Evolutionary conservation across 2,113 vertebrate species (phyloP).

Genomic region (Tetrao urogallus): DNA sequence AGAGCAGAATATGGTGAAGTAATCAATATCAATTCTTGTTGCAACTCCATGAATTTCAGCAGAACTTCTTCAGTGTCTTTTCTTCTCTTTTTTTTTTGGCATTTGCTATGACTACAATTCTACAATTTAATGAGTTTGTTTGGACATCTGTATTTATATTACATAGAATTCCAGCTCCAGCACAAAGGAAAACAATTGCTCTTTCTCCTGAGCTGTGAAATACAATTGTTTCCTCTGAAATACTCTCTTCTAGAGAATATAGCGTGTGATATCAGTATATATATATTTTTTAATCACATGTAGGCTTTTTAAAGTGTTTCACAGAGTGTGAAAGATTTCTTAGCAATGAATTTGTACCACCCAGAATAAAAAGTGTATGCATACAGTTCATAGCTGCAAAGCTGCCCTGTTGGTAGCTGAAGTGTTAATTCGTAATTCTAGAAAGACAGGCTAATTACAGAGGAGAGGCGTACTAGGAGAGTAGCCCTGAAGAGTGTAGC

Average conservation of each 20-base stretch:
- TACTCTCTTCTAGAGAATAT: neutral
- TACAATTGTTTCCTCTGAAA: neutral
- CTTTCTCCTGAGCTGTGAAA: neutral
- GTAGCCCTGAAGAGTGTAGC: neutral
- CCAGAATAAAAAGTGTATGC: neutral
- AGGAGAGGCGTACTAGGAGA: neutral
- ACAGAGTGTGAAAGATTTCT: neutral
- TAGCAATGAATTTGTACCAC: neutral
- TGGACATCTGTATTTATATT: neutral
- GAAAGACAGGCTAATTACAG: neutral
- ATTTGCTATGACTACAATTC: neutral
- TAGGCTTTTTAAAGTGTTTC: neutral
- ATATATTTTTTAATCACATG: conserved; percentile 7
- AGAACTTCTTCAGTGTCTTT: neutral
- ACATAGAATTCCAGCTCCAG: neutral
- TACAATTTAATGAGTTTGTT: neutral
- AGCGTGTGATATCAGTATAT: neutral
- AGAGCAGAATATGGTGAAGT: neutral
- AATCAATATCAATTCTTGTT: neutral
- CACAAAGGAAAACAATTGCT: neutral
- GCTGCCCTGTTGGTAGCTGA: neutral
- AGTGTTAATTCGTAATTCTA: neutral
- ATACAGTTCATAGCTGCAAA: neutral
- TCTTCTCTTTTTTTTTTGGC: fast-evolving
- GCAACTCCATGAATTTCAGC: neutral